These are phyloP conservation scores for Cynodonichthys magdalenae DNA, from an alignment of 2,797 vertebrate genomes.

Conservation along the genomic window DNA sequence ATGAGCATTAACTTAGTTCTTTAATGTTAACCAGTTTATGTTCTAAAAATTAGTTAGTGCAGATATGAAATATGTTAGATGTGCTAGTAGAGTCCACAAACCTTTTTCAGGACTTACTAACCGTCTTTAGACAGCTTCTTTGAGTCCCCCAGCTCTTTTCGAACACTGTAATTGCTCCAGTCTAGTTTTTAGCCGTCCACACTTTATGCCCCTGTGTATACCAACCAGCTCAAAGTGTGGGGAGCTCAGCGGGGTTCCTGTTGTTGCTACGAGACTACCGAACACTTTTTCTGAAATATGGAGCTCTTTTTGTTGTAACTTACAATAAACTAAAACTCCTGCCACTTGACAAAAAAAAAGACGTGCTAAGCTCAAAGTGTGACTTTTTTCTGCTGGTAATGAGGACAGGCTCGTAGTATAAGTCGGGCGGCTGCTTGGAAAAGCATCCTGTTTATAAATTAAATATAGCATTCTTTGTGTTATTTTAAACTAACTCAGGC, in stretches of 20 bases:
- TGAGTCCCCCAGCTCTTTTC: slow-evolving; percentile 9
- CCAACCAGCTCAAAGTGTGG: slow-evolving; percentile 15
- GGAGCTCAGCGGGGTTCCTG: slow-evolving; percentile 43
- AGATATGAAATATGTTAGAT: slow-evolving; percentile 11
- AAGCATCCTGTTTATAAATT: slow-evolving; percentile 7
- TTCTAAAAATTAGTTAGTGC: too few relatives aligned
- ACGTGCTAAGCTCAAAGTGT: slow-evolving; percentile 20
- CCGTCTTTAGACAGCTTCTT: background rate
- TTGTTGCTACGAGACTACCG: slow-evolving; percentile 56
- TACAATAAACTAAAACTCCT: slow-evolving; percentile 22
- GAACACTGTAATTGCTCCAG: slow-evolving; percentile 1
- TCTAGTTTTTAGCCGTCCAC: slow-evolving; percentile 28
- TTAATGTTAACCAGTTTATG: too few relatives aligned
- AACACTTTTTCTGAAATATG: slow-evolving; percentile 35
- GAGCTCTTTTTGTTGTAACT: slow-evolving; percentile 27
- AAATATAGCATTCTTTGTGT: slow-evolving; percentile 1
- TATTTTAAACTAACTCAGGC: background rate
- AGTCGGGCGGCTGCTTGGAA: background rate
- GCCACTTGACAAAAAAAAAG: slow-evolving; percentile 11
- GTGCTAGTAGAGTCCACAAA: slow-evolving; percentile 12
- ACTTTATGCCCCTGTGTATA: slow-evolving; percentile 22
- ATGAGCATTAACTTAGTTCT: too few relatives aligned
- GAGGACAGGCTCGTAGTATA: slow-evolving; percentile 14
- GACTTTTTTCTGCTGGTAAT: slow-evolving; percentile 25
- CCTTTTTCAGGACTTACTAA: background rate